These are phyloP conservation scores for Odontamblyopus rebecca DNA, from an alignment of 2,797 vertebrate genomes.

Conservation along the genomic window DNA sequence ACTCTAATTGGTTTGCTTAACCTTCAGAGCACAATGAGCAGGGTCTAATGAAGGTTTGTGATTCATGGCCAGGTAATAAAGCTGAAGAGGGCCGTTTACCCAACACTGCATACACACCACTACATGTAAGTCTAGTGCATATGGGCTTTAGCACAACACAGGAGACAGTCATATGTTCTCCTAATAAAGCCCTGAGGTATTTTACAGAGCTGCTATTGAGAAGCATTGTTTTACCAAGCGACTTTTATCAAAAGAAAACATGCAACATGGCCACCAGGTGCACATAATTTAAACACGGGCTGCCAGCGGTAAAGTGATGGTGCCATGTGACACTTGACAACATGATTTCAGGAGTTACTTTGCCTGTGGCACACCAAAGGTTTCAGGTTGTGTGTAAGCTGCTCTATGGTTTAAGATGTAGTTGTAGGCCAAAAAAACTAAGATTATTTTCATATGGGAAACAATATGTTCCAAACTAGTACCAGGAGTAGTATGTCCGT, in stretches of 20 bases:
- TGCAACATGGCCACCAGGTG: constrained; percentile 69
- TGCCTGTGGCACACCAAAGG: constrained; percentile 40
- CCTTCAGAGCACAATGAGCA: constrained; percentile 79
- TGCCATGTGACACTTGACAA: constrained; percentile 65
- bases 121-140: constrained; percentile 52
- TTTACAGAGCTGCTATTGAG: constrained; percentile 52
- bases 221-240: constrained; percentile 63
- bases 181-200: constrained; percentile 68
- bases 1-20: constrained; percentile 82
- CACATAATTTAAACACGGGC: constrained; percentile 54
- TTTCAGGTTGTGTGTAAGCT: constrained; percentile 34
- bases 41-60: constrained; percentile 75
- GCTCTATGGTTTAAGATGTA: constrained; percentile 15
- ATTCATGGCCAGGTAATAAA: constrained; percentile 77
- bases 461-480: constrained; percentile 6
- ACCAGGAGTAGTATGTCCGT: background rate
- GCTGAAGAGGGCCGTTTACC: constrained; percentile 69
- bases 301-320: constrained; percentile 65
- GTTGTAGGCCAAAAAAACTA: constrained; percentile 11
- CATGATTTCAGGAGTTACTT: constrained; percentile 44
- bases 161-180: constrained; percentile 63
- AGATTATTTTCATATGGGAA: constrained; percentile 8
- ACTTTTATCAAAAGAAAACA: constrained; percentile 69
- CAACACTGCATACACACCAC: constrained; percentile 41
- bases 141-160: constrained; percentile 68